These are phyloP conservation scores for Lysiphlebus fabarum DNA, from an alignment of 1,140 invertebrate genomes.

Conservation along the genomic window DNA sequence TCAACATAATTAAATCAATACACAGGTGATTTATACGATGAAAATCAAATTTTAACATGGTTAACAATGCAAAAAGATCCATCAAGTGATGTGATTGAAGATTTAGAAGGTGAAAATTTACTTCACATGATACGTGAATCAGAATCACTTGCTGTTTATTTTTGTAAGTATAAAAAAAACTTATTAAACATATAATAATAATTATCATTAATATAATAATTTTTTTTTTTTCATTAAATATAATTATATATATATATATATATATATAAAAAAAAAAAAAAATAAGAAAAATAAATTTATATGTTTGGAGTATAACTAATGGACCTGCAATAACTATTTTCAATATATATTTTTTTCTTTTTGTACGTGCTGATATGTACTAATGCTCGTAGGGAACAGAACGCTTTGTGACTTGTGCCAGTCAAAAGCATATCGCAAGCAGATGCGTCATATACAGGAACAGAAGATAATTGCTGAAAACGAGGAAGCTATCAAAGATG, in stretches of 20 bases:
- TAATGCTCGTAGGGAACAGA: constrained; percentile 73
- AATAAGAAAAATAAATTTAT: background rate
- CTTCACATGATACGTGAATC: constrained; percentile 76
- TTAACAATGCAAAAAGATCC: constrained; percentile 86
- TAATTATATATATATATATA: too few species aligned
- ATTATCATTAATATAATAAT: too few species aligned
- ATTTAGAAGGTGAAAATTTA: constrained; percentile 80
- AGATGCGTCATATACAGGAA: constrained; percentile 62
- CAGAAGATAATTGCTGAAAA: constrained; percentile 55
- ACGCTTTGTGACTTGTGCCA: constrained; percentile 79
- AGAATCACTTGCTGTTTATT: constrained; percentile 84
- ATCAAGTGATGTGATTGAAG: constrained; percentile 85
- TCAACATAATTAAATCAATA: too few species aligned
- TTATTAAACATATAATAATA: too few species aligned
- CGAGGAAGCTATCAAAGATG: constrained; percentile 54
- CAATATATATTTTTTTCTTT: constrained; percentile 16
- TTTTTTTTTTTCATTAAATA: too few species aligned
- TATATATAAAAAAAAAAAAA: too few species aligned
- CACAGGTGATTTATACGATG: constrained; percentile 82
- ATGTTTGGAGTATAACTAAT: background rate
- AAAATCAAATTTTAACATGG: constrained; percentile 86
- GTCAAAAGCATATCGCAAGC: constrained; percentile 66
- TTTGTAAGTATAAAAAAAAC: constrained; percentile 75
- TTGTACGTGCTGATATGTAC: constrained; percentile 33
- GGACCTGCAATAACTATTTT: background rate